Evolutionary conservation across 2,113 vertebrate species (phyloP).

Genomic region (Gorsachius goisagi): DNA sequence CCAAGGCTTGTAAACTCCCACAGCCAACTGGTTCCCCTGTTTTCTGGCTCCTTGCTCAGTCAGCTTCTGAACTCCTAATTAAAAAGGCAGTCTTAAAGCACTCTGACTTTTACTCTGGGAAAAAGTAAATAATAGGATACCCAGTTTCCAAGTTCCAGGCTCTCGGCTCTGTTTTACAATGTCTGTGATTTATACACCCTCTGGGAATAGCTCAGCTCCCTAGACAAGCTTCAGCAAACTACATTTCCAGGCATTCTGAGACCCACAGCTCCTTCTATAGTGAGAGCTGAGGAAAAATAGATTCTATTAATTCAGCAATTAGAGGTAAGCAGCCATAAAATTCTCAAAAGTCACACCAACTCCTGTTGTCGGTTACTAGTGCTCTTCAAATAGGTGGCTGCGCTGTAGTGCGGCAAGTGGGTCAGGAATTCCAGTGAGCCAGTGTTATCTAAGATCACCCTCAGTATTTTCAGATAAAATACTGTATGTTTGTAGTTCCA

Average conservation of each 20-base stretch:
- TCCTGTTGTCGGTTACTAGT: neutral
- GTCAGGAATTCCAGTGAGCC: neutral
- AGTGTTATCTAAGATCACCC: neutral
- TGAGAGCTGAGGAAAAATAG: neutral
- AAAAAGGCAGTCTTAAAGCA: neutral
- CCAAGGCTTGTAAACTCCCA: neutral
- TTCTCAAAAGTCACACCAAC: neutral
- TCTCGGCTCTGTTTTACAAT: neutral
- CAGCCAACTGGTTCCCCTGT: neutral
- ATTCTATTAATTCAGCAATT: constrained; percentile 21
- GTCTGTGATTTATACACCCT: neutral
- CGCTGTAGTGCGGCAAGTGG: neutral
- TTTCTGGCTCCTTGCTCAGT: neutral
- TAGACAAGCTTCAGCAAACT: neutral
- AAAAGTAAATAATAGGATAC: neutral
- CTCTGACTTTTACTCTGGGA: neutral
- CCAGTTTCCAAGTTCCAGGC: neutral
- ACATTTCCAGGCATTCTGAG: neutral
- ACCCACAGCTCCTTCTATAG: neutral
- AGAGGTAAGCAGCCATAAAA: neutral
- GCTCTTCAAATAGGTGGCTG: neutral
- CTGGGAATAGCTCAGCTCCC: neutral
- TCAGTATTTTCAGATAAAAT: neutral
- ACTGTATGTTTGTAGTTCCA: fast-evolving
- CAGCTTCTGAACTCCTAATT: neutral